Evolutionary conservation across 2,888 invertebrate genomes (phyloP).

Genomic region (Drosophila infuscata): DNA sequence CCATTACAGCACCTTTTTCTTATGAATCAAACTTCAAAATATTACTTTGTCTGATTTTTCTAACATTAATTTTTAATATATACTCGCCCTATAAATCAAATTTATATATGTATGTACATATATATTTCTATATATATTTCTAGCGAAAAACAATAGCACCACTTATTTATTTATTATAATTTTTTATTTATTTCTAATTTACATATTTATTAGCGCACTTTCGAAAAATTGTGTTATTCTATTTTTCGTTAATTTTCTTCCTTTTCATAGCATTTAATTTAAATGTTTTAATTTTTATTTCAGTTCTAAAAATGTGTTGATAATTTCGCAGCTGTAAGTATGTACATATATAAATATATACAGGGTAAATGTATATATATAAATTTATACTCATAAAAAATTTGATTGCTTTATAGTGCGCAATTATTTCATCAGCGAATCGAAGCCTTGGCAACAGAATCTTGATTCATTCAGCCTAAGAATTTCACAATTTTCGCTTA

Average conservation of each 20-base stretch:
- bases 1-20: not conserved
- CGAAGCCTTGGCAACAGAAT: conserved; percentile 30
- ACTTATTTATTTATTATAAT: not conserved
- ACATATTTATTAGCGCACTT: no score
- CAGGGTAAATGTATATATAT: no score
- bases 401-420: not conserved
- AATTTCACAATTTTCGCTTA: conserved; percentile 41
- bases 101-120: not conserved
- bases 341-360: not conserved
- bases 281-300: not conserved
- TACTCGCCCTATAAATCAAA: not conserved
- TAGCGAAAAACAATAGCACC: no score
- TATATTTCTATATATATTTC: no score
- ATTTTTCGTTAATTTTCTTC: not conserved
- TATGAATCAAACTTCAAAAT: not conserved
- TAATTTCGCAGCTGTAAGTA: not conserved
- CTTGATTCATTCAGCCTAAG: not conserved
- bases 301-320: not conserved
- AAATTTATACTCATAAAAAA: not conserved
- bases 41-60: not conserved
- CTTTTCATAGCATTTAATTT: not conserved
- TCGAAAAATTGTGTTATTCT: not conserved
- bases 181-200: not conserved
- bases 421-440: conserved; percentile 39
- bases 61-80: not conserved